These are phyloP conservation scores for Theodoxus fluviatilis DNA, from an alignment of 2,888 invertebrate genomes.

Conservation along the genomic window DNA sequence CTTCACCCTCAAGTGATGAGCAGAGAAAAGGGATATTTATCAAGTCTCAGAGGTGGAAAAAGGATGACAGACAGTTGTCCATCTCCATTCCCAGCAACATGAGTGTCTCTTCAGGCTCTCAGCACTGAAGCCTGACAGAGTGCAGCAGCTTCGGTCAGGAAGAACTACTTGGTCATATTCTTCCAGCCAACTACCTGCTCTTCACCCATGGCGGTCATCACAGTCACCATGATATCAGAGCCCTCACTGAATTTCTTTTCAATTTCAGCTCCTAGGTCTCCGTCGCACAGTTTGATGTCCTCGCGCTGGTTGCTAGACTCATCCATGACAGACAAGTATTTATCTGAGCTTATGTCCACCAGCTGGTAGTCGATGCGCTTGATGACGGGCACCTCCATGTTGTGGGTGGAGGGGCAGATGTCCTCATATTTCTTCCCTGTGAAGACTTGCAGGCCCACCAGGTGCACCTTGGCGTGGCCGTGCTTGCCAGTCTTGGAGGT, in stretches of 20 bases:
- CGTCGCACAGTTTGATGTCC: conserved; percentile 95
- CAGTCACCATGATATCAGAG: too few species aligned
- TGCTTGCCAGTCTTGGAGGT: conserved; percentile 99
- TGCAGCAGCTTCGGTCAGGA: too few species aligned
- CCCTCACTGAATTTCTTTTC: conserved; percentile 36
- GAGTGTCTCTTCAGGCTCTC: too few species aligned
- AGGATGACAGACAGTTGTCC: too few species aligned
- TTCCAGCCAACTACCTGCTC: too few species aligned
- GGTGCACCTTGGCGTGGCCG: conserved; percentile 97
- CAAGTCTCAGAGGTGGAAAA: too few species aligned
- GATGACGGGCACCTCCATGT: conserved; percentile 99
- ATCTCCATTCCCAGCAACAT: too few species aligned
- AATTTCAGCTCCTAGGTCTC: conserved; percentile 79
- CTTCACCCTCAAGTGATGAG: too few species aligned
- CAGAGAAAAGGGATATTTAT: too few species aligned
- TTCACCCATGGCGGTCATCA: too few species aligned
- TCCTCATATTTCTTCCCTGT: conserved; percentile 94
- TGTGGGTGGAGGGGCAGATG: conserved; percentile 99
- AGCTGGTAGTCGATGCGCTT: conserved; percentile 89
- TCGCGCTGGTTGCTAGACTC: conserved; percentile 93
- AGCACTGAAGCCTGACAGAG: too few species aligned
- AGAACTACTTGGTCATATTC: too few species aligned
- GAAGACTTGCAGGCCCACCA: conserved; percentile 94
- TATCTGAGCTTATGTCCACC: conserved; percentile 90
- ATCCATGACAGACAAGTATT: conserved; percentile 91